Percentiles rank a stretch among this genome's conserved stretches.
Evolutionary conservation across 2,113 vertebrate genomes (phyloP).

Genomic region (Ranitomeya variabilis): DNA sequence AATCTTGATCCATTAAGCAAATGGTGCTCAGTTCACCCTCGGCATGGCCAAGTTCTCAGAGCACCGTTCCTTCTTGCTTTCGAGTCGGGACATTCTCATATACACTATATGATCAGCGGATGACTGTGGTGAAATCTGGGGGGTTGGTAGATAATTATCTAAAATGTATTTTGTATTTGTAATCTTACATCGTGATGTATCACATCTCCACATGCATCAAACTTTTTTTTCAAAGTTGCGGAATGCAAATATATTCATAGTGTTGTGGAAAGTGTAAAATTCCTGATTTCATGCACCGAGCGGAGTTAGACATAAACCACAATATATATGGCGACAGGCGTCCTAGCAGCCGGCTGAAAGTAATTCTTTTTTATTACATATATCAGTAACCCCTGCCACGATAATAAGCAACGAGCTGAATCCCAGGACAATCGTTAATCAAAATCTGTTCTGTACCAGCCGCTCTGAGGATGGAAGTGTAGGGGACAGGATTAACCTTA

Average conservation of each 20-base stretch:
- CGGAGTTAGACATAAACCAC: neutral
- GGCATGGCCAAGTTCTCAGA: too few relatives aligned
- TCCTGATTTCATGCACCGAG: neutral
- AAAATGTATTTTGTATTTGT: too few relatives aligned
- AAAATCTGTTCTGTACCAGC: neutral
- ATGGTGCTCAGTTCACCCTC: too few relatives aligned
- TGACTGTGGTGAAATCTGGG: too few relatives aligned
- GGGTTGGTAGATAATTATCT: too few relatives aligned
- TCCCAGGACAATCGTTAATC: conserved; percentile 41
- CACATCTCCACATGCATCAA: neutral
- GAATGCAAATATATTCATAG: neutral
- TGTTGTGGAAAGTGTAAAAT: neutral
- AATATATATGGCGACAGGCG: neutral
- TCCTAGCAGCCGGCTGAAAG: neutral
- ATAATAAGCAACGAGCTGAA: conserved; percentile 17
- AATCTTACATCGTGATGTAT: neutral
- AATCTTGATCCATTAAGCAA: too few relatives aligned
- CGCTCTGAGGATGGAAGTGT: neutral
- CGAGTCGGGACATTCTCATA: too few relatives aligned
- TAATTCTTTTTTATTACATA: conserved; percentile 22
- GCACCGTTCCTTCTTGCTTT: too few relatives aligned
- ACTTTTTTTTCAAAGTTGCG: neutral
- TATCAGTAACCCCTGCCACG: conserved; percentile 31
- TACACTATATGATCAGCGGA: too few relatives aligned
- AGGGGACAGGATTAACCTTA: neutral